A percentile compares a stretch with the other conserved stretches of the same genome.
Conservation (phyloP, 2,797 vertebrate genomes). For the Argentina silus region DNA sequence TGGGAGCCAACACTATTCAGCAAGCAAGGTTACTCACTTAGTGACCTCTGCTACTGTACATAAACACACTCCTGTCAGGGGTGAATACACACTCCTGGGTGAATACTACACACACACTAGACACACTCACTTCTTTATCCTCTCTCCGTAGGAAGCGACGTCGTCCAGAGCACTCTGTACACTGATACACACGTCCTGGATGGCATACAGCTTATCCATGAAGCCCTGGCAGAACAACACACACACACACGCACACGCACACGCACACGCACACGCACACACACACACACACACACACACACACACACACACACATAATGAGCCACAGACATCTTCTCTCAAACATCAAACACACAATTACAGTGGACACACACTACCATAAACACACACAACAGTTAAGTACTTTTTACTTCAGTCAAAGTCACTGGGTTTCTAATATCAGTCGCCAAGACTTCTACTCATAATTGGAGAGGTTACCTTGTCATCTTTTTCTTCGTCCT, state of each 20-base stretch:
- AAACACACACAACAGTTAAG: not conserved
- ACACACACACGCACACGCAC: slow-evolving; percentile 14
- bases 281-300: not conserved
- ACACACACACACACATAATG: too few relatives aligned
- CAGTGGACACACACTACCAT: too few relatives aligned
- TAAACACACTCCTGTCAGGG: too few relatives aligned
- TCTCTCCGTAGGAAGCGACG: slow-evolving; percentile 88
- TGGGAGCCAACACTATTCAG: too few relatives aligned
- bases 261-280: slow-evolving; percentile 7
- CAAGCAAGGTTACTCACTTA: too few relatives aligned
- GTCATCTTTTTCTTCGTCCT: slow-evolving; percentile 93
- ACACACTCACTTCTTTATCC: slow-evolving; percentile 91
- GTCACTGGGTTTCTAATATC: not conserved
- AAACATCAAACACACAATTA: too few relatives aligned
- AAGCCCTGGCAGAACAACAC: slow-evolving; percentile 79
- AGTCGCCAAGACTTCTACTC: not conserved
- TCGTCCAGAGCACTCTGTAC: slow-evolving; percentile 91
- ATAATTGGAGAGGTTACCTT: slow-evolving; percentile 85
- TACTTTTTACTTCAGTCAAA: not conserved
- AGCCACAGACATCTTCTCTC: too few relatives aligned
- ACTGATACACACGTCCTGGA: slow-evolving; percentile 93
- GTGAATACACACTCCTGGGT: slow-evolving; percentile 2
- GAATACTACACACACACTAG: not conserved
- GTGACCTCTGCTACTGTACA: too few relatives aligned
- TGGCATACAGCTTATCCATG: slow-evolving; percentile 92